Conservation (phyloP, 2,888 invertebrate genomes). For the Brenthis ino region DNA sequence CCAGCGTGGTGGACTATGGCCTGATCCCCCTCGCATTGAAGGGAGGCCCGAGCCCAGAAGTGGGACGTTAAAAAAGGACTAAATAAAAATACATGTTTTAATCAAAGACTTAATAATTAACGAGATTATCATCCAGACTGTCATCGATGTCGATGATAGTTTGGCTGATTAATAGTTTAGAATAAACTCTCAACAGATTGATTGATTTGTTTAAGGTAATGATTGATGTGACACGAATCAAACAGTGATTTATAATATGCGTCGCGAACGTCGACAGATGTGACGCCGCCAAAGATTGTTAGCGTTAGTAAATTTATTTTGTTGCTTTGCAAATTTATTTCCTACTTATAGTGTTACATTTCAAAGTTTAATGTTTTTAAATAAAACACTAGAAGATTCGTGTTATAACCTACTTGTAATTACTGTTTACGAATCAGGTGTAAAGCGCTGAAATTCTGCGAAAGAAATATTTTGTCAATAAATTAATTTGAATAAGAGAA, state of each 20-base stretch:
- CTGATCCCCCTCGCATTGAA: too few species aligned
- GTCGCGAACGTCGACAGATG: slow-evolving; percentile 42
- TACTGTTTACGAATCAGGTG: too few species aligned
- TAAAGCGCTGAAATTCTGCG: too few species aligned
- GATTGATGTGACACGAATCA: slow-evolving; percentile 70
- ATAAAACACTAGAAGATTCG: too few species aligned
- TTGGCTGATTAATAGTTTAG: slow-evolving; percentile 35
- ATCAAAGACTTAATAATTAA: not conserved
- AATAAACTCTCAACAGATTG: slow-evolving; percentile 49
- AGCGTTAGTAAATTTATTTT: slow-evolving; percentile 41
- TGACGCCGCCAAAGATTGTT: slow-evolving; percentile 52
- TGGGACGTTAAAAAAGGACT: too few species aligned
- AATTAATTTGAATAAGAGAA: too few species aligned
- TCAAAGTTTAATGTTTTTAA: not conserved
- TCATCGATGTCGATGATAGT: slow-evolving; percentile 3
- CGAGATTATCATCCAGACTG: not conserved
- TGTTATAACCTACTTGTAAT: too few species aligned
- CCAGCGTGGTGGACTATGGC: too few species aligned
- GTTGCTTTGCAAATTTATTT: slow-evolving; percentile 21
- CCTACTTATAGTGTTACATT: slow-evolving; percentile 6
- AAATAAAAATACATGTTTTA: too few species aligned
- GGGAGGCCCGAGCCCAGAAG: too few species aligned
- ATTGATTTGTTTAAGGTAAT: slow-evolving; percentile 66
- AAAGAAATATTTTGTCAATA: too few species aligned
- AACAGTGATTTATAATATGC: slow-evolving; percentile 58